Conservation (phyloP, 2,888 invertebrate species). For the Linnaemya vulpina region DNA sequence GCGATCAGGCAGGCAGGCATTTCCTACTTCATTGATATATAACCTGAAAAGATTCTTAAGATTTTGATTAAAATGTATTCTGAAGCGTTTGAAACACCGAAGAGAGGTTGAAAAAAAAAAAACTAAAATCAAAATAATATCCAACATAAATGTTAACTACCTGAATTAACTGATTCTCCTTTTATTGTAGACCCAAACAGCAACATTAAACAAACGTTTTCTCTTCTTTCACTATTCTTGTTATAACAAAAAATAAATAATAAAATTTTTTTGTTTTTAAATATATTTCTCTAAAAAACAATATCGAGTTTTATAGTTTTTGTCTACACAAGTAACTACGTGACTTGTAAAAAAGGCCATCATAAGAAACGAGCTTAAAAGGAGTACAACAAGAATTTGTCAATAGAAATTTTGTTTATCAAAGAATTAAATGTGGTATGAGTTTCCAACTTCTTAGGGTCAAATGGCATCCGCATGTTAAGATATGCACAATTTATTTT, state of each 20-base stretch:
- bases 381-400: conserved; percentile 36
- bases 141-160: conserved; percentile 55
- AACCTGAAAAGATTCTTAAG: not conserved
- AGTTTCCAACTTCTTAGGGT: not conserved
- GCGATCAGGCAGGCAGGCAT: too few relatives aligned
- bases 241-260: conserved; percentile 27
- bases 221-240: not conserved
- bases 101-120: not conserved
- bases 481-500: not conserved
- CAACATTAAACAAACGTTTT: conserved; percentile 43
- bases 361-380: conserved; percentile 11
- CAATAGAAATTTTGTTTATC: conserved; percentile 59
- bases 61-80: not conserved
- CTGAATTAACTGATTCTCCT: conserved; percentile 31
- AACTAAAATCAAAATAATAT: conserved; percentile 33
- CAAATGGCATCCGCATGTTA: not conserved
- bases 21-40: too few relatives aligned
- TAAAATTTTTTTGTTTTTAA: conserved; percentile 11
- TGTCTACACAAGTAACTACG: conserved; percentile 35
- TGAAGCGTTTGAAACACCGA: not conserved
- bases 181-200: conserved; percentile 43
- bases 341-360: conserved; percentile 37
- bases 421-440: not conserved
- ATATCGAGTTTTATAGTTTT: conserved; percentile 1
- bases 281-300: not conserved